A percentile compares a stretch with the other conserved stretches of the same genome.
phyloP scores from a whole-genome alignment of 2,113 vertebrate genomes.

The Barnardius zonarius region DNA sequence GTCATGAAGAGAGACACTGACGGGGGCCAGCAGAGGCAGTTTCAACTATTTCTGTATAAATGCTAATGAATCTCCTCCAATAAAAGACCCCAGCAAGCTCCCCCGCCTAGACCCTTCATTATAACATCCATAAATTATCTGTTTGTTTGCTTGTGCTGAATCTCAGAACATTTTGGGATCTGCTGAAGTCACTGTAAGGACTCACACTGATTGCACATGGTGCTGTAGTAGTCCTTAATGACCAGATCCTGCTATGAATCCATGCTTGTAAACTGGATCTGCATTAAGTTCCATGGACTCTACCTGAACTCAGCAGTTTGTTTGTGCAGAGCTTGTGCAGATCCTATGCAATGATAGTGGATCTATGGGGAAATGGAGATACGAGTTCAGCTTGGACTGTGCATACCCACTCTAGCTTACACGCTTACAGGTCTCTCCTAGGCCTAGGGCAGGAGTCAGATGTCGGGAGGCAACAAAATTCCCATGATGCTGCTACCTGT shows the following conservation, averaged over 20 bases:
- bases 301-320: accelerated
- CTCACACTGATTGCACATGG: neutral
- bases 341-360: neutral
- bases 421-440: neutral
- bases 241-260: neutral
- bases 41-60: neutral
- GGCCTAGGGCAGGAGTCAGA: too few relatives aligned
- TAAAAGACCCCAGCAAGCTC: neutral
- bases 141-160: neutral
- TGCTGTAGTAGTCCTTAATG: neutral
- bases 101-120: neutral
- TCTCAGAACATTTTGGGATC: neutral
- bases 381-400: neutral
- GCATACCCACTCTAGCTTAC: neutral
- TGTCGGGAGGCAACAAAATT: neutral
- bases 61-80: neutral
- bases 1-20: conserved; percentile 35
- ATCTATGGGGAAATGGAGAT: neutral
- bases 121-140: neutral
- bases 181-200: neutral
- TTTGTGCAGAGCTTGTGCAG: neutral
- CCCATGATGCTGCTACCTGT: neutral
- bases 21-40: neutral
- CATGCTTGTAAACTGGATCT: neutral
- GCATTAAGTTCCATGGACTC: accelerated